A percentile compares a stretch with the other conserved stretches of the same genome.
Evolutionary conservation across 2,888 invertebrate species (phyloP).

Genomic region (Xestobium rufovillosum): DNA sequence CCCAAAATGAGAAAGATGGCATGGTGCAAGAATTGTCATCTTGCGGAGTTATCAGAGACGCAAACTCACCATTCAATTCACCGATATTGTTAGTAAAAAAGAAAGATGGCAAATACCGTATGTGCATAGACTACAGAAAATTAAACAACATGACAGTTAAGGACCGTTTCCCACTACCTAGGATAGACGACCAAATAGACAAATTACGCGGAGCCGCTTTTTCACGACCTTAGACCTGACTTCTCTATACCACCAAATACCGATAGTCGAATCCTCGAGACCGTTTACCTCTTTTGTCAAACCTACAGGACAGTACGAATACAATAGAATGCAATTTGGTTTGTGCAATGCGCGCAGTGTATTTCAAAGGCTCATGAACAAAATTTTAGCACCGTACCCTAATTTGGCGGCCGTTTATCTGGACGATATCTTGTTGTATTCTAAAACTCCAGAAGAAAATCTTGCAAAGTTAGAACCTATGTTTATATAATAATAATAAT

Average conservation of each 20-base stretch:
- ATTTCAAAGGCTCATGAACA: no score
- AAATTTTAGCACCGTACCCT: no score
- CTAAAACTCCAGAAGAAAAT: constrained; percentile 16
- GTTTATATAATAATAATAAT: no score
- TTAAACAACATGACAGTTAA: constrained; percentile 19
- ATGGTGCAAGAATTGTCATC: constrained; percentile 24
- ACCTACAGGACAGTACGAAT: constrained; percentile 12
- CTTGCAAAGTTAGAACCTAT: constrained; percentile 13
- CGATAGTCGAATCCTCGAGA: constrained; percentile 17
- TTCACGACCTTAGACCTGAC: no score
- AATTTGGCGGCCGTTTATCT: constrained; percentile 23
- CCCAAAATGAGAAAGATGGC: no score
- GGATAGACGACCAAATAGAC: no score
- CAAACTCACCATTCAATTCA: constrained; percentile 29
- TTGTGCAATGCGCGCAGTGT: no score
- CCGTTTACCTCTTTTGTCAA: constrained; percentile 20
- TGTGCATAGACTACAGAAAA: no score
- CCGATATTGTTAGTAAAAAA: constrained; percentile 34
- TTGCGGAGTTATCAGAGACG: constrained; percentile 22
- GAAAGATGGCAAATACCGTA: constrained; percentile 23
- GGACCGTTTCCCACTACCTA: constrained; percentile 17
- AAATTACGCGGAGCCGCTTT: no score
- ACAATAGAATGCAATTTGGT: constrained; percentile 7
- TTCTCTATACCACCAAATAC: constrained; percentile 27
- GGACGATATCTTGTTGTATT: constrained; percentile 24